Conservation (phyloP, 2,888 invertebrate genomes). For the Heteropelma amictum region DNA sequence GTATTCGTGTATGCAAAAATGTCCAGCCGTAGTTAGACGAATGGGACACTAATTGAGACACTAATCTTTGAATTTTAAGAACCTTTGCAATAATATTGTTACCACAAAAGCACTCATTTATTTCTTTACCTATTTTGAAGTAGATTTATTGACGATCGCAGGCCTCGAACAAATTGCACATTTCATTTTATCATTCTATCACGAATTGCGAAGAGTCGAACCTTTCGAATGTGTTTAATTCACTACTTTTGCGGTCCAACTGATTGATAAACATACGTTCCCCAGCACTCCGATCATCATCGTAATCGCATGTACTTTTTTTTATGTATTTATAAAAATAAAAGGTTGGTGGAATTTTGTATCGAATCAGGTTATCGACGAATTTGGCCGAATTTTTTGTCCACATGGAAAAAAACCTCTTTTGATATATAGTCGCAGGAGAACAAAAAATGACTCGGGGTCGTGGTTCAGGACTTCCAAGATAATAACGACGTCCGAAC, state of each 20-base stretch:
- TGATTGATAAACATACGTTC: background rate
- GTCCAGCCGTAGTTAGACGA: too few relatives aligned
- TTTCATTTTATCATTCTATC: background rate
- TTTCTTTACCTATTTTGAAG: background rate
- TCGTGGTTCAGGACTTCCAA: constrained; percentile 25
- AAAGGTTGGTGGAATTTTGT: background rate
- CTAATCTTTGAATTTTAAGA: too few relatives aligned
- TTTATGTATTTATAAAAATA: background rate
- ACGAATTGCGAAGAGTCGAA: background rate
- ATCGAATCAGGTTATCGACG: background rate
- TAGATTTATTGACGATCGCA: background rate
- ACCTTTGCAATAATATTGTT: too few relatives aligned
- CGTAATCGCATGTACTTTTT: background rate
- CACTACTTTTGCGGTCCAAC: background rate
- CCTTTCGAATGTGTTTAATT: background rate
- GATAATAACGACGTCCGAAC: constrained; percentile 34
- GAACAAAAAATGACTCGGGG: background rate
- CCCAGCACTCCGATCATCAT: background rate
- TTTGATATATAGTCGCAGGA: background rate
- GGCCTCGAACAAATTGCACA: background rate
- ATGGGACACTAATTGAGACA: too few relatives aligned
- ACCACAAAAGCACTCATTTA: too few relatives aligned
- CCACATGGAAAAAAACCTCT: background rate
- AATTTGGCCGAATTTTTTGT: background rate
- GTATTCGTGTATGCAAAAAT: too few relatives aligned